These are phyloP conservation scores for Rachycentron canadum DNA, from an alignment of 2,797 vertebrate genomes.

Conservation along the genomic window DNA sequence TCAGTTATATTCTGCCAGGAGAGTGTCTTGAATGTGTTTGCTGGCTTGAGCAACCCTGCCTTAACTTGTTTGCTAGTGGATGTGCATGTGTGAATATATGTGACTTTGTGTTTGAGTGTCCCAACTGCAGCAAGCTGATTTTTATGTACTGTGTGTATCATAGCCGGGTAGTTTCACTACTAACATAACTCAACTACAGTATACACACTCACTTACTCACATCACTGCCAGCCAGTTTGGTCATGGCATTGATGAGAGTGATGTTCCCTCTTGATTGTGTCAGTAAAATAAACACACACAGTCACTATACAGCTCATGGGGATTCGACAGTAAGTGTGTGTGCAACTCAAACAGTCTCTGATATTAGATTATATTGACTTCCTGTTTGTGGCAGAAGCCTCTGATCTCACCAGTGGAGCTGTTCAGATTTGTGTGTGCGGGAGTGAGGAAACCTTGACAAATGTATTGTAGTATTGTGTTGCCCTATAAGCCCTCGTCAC, in stretches of 20 bases:
- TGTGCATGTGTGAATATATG: constrained; percentile 18
- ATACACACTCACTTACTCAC: constrained; percentile 12
- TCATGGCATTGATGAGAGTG: too few species aligned
- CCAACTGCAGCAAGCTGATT: constrained; percentile 39
- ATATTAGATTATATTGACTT: constrained; percentile 75
- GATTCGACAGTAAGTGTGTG: constrained; percentile 56
- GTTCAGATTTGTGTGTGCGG: constrained; percentile 4
- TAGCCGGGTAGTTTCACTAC: constrained; percentile 42
- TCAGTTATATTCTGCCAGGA: constrained; percentile 9
- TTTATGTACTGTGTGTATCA: constrained; percentile 67
- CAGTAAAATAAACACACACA: constrained; percentile 65
- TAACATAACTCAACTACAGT: constrained; percentile 55
- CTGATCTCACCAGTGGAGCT: constrained; percentile 55
- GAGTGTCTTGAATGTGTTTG: constrained; percentile 21
- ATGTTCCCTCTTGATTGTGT: constrained; percentile 43
- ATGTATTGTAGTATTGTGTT: not conserved
- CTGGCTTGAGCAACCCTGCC: constrained; percentile 25
- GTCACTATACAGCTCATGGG: constrained; percentile 43
- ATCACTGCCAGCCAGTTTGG: constrained; percentile 41
- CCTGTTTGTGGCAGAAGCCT: constrained; percentile 68
- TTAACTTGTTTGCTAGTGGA: constrained; percentile 43
- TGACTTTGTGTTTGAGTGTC: constrained; percentile 18
- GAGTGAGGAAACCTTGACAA: constrained; percentile 20
- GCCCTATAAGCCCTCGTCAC: not conserved
- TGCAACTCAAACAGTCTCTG: constrained; percentile 49